phyloP scores from a whole-genome alignment of 2,888 invertebrate genomes.

The Acleris cristana region DNA sequence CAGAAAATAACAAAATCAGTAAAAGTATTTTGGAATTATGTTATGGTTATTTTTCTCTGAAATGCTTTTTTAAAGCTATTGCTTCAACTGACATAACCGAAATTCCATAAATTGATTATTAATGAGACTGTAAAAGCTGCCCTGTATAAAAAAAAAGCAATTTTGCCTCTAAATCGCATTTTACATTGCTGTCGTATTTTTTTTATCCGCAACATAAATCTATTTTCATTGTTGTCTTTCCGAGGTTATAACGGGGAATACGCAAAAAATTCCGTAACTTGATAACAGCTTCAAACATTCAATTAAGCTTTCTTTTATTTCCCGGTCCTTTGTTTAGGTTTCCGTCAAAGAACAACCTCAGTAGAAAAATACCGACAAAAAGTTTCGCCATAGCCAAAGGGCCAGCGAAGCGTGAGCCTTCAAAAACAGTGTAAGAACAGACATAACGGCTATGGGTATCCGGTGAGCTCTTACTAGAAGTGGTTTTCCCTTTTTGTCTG shows the following conservation, averaged over 20 bases:
- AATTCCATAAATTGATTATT: no score
- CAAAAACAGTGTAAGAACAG: conserved; percentile 50
- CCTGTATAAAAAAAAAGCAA: neutral
- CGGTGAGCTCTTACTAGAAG: conserved; percentile 13
- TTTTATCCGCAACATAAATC: conserved; percentile 12
- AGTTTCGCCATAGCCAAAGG: conserved; percentile 57
- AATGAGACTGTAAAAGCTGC: no score
- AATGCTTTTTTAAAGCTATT: no score
- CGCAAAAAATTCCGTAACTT: conserved; percentile 53
- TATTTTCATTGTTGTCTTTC: conserved; percentile 23
- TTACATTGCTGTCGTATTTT: neutral
- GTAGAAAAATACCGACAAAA: conserved; percentile 63
- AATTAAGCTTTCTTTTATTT: conserved; percentile 65
- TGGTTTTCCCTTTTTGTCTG: conserved; percentile 19
- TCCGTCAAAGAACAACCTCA: conserved; percentile 53
- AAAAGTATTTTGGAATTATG: no score
- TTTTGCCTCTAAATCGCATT: neutral
- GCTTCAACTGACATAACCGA: no score
- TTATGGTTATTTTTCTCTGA: no score
- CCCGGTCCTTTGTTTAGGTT: conserved; percentile 64
- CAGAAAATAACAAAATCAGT: no score
- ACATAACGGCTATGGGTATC: conserved; percentile 28
- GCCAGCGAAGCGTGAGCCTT: conserved; percentile 60
- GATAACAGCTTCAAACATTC: conserved; percentile 58
- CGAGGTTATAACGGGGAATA: conserved; percentile 42